Evolutionary conservation across 1,140 invertebrate genomes (phyloP).

Genomic region (Leptinotarsa lineolata): DNA sequence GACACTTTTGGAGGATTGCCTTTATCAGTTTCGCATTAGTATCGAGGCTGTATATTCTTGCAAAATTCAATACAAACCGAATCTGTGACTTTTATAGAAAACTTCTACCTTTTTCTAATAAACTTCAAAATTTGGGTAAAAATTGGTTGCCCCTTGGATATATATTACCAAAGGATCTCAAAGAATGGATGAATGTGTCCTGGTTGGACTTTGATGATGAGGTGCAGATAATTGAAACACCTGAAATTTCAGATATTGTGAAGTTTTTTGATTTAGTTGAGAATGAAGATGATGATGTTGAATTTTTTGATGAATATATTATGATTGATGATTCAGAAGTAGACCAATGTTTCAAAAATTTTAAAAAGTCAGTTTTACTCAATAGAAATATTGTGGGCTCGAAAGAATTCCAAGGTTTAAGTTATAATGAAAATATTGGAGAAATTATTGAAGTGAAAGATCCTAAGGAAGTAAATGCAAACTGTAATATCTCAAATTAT

Average conservation of each 20-base stretch:
- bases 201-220: slow-evolving; percentile 51
- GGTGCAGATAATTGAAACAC: neutral
- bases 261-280: slow-evolving; percentile 35
- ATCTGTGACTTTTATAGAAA: slow-evolving; percentile 57
- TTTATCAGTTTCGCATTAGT: slow-evolving; percentile 55
- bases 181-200: slow-evolving; percentile 55
- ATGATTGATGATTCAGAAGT: slow-evolving; percentile 38
- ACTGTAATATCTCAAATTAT: neutral
- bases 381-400: neutral
- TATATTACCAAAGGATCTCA: slow-evolving; percentile 55
- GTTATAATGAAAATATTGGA: slow-evolving; percentile 1
- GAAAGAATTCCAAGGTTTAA: neutral
- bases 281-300: slow-evolving; percentile 33
- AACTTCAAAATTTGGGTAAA: slow-evolving; percentile 52
- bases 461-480: neutral
- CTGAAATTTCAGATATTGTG: slow-evolving; percentile 18
- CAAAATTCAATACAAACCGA: slow-evolving; percentile 52
- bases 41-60: slow-evolving; percentile 58
- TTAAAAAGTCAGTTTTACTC: neutral
- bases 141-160: slow-evolving; percentile 57
- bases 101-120: slow-evolving; percentile 52
- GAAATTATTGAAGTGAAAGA: neutral
- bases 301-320: slow-evolving; percentile 38
- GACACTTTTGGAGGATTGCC: slow-evolving; percentile 59
- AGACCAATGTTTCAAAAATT: neutral